Conservation (phyloP, 2,888 invertebrate genomes). For the Drosophila mercatorum region DNA sequence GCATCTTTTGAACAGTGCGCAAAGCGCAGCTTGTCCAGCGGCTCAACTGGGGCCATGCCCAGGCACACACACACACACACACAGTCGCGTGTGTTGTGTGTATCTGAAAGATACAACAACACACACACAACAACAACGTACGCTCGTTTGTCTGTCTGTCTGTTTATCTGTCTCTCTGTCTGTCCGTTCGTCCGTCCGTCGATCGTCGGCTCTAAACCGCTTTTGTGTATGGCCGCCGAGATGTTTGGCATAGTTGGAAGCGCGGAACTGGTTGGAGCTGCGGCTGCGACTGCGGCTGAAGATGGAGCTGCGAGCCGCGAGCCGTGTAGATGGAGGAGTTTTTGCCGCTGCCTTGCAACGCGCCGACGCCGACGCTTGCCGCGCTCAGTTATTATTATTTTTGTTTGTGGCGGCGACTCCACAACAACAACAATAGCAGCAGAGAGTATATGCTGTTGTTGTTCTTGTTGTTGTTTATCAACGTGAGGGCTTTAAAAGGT, state of each 20-base stretch:
- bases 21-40: constrained; percentile 70
- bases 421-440: constrained; percentile 37
- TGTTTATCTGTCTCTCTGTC: constrained; percentile 37
- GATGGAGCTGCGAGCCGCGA: constrained; percentile 36
- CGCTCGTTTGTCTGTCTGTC: constrained; percentile 46
- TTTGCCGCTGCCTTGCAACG: constrained; percentile 55
- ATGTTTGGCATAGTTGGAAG: constrained; percentile 77
- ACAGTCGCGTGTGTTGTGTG: constrained; percentile 27
- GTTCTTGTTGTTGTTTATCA: constrained; percentile 59
- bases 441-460: too few species aligned
- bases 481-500: constrained; percentile 78
- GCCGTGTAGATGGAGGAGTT: constrained; percentile 44
- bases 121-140: constrained; percentile 18
- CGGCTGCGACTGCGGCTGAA: constrained; percentile 30
- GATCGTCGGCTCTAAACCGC: constrained; percentile 70
- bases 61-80: not conserved
- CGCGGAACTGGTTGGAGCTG: constrained; percentile 71
- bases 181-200: constrained; percentile 32
- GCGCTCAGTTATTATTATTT: constrained; percentile 72
- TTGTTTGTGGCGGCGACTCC: constrained; percentile 70
- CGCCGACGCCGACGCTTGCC: constrained; percentile 59
- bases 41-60: constrained; percentile 30
- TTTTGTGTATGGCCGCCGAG: constrained; percentile 74
- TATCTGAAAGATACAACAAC: constrained; percentile 57
- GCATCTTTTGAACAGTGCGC: constrained; percentile 75